Evolutionary conservation across 2,113 vertebrate genomes (phyloP).

Genomic region (Ceyx margarethae): DNA sequence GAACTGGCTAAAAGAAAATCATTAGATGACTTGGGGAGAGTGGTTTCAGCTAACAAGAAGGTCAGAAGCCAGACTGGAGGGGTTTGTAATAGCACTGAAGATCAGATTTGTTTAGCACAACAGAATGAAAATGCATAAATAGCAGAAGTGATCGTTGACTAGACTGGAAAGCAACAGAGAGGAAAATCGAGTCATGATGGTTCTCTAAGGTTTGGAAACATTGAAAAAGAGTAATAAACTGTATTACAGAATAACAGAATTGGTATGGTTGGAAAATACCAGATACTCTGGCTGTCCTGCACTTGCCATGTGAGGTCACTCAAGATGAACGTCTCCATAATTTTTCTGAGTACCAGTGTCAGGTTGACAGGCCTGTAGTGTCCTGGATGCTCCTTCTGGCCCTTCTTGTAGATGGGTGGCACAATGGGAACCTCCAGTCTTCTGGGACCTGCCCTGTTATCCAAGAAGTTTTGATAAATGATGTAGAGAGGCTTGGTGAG

Average conservation of each 20-base stretch:
- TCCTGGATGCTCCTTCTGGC: too few relatives aligned
- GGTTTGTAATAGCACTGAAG: background rate
- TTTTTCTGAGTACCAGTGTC: too few relatives aligned
- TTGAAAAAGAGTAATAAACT: background rate
- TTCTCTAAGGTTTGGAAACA: background rate
- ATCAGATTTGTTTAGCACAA: background rate
- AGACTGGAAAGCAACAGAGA: background rate
- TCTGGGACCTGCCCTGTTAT: too few relatives aligned
- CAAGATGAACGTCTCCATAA: too few relatives aligned
- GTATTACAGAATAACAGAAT: background rate
- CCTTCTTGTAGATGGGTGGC: too few relatives aligned
- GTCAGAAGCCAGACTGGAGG: background rate
- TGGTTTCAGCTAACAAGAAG: background rate
- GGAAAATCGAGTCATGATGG: background rate
- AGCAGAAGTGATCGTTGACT: background rate
- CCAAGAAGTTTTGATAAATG: too few relatives aligned
- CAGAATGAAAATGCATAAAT: background rate
- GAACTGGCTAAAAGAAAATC: background rate
- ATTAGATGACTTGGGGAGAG: background rate
- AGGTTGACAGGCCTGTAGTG: too few relatives aligned
- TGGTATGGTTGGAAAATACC: too few relatives aligned
- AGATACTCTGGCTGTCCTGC: too few relatives aligned
- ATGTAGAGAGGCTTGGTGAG: too few relatives aligned
- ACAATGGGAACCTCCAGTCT: too few relatives aligned
- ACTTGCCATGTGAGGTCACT: too few relatives aligned